Conservation (phyloP, 2,888 invertebrate genomes). For the Sminthurinus aureus region DNA sequence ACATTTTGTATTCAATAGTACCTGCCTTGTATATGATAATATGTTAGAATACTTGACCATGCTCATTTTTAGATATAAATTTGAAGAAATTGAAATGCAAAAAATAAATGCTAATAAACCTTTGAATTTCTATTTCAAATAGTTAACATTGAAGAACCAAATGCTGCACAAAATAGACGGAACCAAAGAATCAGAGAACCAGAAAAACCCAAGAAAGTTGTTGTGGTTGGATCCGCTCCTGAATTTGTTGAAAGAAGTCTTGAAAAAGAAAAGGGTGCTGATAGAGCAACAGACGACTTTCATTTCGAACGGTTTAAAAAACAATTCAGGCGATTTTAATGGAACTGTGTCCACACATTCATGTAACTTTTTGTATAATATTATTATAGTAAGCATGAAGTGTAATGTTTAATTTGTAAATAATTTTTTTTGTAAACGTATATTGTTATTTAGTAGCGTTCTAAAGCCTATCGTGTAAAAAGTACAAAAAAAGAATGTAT, state of each 20-base stretch:
- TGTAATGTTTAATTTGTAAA: too few species aligned
- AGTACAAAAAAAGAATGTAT: too few species aligned
- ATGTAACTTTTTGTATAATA: too few species aligned
- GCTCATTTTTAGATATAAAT: background rate
- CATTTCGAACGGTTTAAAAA: conserved; percentile 97
- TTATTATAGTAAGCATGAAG: too few species aligned
- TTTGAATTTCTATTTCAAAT: conserved; percentile 41
- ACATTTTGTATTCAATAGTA: background rate
- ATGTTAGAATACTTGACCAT: too few species aligned
- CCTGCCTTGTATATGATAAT: too few species aligned
- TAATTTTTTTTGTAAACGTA: too few species aligned
- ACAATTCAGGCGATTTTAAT: conserved; percentile 86
- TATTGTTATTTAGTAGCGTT: too few species aligned
- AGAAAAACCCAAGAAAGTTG: conserved; percentile 64
- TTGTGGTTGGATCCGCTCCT: conserved; percentile 61
- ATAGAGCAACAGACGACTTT: conserved; percentile 95
- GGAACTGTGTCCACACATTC: background rate
- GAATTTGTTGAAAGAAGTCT: conserved; percentile 59
- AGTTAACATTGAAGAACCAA: conserved; percentile 86
- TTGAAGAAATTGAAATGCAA: too few species aligned
- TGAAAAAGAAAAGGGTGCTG: conserved; percentile 70
- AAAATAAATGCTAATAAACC: too few species aligned
- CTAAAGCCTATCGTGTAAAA: too few species aligned
- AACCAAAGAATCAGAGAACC: conserved; percentile 68
- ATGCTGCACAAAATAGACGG: conserved; percentile 62